A percentile compares a stretch with the other conserved stretches of the same genome.
Evolutionary conservation across 2,797 vertebrate genomes (phyloP).

Genomic region (Schizothorax lantsangensis): DNA sequence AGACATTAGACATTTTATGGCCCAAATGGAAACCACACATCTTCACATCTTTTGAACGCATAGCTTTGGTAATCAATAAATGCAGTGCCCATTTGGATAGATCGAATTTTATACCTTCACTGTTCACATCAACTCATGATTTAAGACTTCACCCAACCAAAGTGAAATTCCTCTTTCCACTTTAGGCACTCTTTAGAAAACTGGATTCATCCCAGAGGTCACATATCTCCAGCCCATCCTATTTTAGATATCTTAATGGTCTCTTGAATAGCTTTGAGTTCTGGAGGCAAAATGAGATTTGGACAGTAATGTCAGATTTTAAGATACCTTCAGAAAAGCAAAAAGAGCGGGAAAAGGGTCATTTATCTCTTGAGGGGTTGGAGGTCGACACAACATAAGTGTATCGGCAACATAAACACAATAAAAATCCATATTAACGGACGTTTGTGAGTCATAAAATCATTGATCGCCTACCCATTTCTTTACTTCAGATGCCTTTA

Average conservation of each 20-base stretch:
- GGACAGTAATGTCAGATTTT: slow-evolving; percentile 42
- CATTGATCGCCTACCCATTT: not conserved
- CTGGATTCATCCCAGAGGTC: slow-evolving; percentile 22
- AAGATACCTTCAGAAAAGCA: slow-evolving; percentile 39
- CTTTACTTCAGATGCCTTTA: not conserved
- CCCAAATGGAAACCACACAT: not conserved
- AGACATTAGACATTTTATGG: not conserved
- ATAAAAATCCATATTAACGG: not conserved
- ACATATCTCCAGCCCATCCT: slow-evolving; percentile 43
- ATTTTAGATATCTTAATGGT: slow-evolving; percentile 48
- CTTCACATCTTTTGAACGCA: not conserved
- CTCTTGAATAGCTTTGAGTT: slow-evolving; percentile 52
- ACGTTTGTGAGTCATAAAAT: not conserved
- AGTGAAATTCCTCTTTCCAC: slow-evolving; percentile 17
- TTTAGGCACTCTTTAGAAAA: slow-evolving; percentile 42
- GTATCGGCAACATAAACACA: not conserved
- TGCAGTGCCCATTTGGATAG: not conserved
- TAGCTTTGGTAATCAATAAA: slow-evolving; percentile 14
- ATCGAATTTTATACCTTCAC: not conserved
- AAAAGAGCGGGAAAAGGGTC: slow-evolving; percentile 4
- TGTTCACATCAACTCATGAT: not conserved
- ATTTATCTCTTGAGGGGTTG: slow-evolving; percentile 18
- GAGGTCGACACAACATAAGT: slow-evolving; percentile 1
- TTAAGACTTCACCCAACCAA: slow-evolving; percentile 20
- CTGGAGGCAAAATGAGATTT: slow-evolving; percentile 55